Evolutionary conservation across 1,140 invertebrate genomes (phyloP).

Genomic region (Lithobius niger): DNA sequence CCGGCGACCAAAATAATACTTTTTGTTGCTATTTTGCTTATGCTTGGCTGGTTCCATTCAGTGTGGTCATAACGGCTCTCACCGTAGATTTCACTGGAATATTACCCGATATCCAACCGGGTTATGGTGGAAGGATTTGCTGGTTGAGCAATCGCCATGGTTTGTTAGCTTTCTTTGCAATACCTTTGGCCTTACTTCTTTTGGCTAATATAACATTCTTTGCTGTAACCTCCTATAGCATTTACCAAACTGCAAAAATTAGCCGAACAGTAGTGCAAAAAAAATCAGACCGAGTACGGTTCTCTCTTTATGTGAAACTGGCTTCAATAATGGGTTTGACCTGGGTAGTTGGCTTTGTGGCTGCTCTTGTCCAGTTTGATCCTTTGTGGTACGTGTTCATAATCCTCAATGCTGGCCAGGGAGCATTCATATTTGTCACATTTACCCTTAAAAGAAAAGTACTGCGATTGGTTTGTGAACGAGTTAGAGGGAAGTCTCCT

Average conservation of each 20-base stretch:
- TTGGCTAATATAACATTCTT: conserved; percentile 39
- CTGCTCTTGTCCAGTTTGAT: conserved; percentile 21
- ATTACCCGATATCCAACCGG: neutral
- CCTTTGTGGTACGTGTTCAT: conserved; percentile 28
- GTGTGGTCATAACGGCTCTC: neutral
- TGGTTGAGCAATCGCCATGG: neutral
- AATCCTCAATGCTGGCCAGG: conserved; percentile 26
- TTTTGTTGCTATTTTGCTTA: too few species aligned
- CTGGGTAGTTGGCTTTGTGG: conserved; percentile 37
- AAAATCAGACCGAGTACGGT: conserved; percentile 22
- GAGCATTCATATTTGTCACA: conserved; percentile 35
- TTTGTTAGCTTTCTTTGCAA: conserved; percentile 1
- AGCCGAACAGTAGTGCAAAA: neutral
- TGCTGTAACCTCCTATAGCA: conserved; percentile 32
- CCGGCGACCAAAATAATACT: too few species aligned
- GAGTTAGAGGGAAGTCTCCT: neutral
- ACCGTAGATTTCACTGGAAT: neutral
- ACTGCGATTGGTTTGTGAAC: neutral
- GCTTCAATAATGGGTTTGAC: conserved; percentile 36
- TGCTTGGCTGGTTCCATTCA: neutral
- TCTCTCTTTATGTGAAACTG: conserved; percentile 36
- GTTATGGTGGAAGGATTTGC: neutral
- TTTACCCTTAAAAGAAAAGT: conserved; percentile 33
- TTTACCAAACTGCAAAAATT: neutral
- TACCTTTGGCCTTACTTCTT: conserved; percentile 28